Conservation (phyloP, 2,113 vertebrate species). For the Calyptomena viridis region DNA sequence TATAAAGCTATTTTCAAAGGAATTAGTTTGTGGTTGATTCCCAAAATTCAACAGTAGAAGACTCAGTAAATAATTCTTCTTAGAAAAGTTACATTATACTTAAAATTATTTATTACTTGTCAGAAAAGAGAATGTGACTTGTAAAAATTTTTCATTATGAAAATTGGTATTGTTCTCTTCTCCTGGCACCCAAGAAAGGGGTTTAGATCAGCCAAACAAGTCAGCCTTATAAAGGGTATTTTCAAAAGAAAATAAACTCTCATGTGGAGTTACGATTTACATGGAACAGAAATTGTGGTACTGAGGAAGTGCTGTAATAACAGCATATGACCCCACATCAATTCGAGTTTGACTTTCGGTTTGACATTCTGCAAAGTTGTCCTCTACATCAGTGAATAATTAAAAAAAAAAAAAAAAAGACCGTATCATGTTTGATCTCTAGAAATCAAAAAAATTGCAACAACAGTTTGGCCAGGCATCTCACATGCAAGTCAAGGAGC, state of each 20-base stretch:
- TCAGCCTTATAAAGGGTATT: neutral
- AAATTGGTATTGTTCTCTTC: neutral
- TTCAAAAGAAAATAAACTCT: neutral
- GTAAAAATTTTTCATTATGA: neutral
- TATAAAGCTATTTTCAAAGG: neutral
- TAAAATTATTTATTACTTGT: neutral
- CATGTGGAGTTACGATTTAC: neutral
- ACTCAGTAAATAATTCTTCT: neutral
- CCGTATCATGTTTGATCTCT: neutral
- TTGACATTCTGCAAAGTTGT: slow-evolving; percentile 10
- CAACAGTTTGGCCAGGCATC: neutral
- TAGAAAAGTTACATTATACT: neutral
- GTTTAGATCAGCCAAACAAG: neutral
- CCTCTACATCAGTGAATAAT: neutral
- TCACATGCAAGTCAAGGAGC: neutral
- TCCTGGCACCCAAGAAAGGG: neutral
- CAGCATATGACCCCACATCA: neutral
- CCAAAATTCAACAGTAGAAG: neutral
- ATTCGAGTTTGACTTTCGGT: neutral
- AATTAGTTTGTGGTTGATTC: neutral
- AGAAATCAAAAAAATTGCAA: slow-evolving; percentile 1
- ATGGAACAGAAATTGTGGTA: neutral
- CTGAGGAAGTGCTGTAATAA: neutral
- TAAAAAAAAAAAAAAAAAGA: neutral
- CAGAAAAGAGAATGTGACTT: neutral